Base-by-base conservation (phyloP, 2,797 vertebrate genomes). In the Ctenosaura bakeri region DNA sequence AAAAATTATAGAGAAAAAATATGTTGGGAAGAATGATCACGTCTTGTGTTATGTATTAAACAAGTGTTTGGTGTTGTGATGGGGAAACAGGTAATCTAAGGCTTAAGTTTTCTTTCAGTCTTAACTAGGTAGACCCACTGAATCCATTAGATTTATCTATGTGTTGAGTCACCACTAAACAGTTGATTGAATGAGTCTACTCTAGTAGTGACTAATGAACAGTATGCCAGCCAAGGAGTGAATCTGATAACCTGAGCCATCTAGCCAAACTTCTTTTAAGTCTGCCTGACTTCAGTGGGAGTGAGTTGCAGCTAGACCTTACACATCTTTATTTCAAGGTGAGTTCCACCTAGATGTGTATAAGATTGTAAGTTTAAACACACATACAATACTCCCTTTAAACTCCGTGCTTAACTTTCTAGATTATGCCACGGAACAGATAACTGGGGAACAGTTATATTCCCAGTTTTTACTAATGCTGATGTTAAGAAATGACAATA, bases 391-490 rank as follows among this genome's bases (percentile, higher is more conserved):
- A 42, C 10, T 73, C 13, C 22, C 26, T 26, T 79, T 69, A 16
- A 66, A 38, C 38, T 85, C 29, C 46, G 13, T 80, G 7, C 86
- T 88, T 56, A 71, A 24, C 22, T 85, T 54, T 14, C 62, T 78
- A 20, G 35, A 10, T 71, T 85, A 35, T 54, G 42, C 13, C 54
- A 26, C 42, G 1, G 69, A 86, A 88, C 16, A n/a, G 32, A 78
- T n/a, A 52, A 52, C 42, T 7, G 35, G 50, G 29, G 69, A 74
- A 83, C 6, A 32, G 0, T 35, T 38, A 76, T 42, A 38, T 77
- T 66, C 46, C 29, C 50, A 54, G 46, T 6, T 22, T 87, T 94
- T 94, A 80, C 86, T 84, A 87, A 74, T 73, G 29, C 74, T 12
- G 4, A 6, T 89, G 59, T 50, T 59, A 13, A 73, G 42, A 29